Evolutionary conservation across 2,888 invertebrate genomes (phyloP).

Genomic region (Nebria brevicollis): DNA sequence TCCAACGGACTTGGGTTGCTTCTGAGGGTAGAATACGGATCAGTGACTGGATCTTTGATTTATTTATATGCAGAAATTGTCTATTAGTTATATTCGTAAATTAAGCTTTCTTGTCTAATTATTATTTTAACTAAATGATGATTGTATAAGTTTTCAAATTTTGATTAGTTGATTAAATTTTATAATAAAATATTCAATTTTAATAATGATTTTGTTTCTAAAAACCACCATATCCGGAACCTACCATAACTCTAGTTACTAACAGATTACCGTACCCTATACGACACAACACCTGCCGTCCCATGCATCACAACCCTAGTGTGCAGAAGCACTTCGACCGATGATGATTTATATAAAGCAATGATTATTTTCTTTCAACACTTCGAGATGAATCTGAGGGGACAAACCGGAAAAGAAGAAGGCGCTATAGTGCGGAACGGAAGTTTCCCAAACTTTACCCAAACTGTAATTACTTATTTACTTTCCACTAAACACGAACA

Average conservation of each 20-base stretch:
- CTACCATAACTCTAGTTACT: constrained; percentile 3
- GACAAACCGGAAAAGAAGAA: not conserved
- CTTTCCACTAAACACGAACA: not conserved
- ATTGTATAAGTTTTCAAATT: too few species aligned
- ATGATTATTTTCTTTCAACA: constrained; percentile 29
- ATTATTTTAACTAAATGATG: too few species aligned
- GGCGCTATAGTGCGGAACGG: not conserved
- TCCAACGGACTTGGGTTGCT: not conserved
- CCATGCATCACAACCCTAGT: not conserved
- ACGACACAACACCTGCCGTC: constrained; percentile 5
- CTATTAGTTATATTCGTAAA: not conserved
- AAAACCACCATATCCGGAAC: not conserved
- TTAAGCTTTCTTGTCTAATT: too few species aligned
- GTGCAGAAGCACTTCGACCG: constrained; percentile 10
- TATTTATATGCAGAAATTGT: not conserved
- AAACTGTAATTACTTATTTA: constrained; percentile 16
- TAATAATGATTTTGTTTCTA: not conserved
- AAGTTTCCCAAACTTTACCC: constrained; percentile 13
- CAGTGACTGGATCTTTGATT: not conserved
- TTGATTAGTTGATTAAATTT: too few species aligned
- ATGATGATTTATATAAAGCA: constrained; percentile 28
- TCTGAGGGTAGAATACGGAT: not conserved
- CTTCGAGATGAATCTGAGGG: constrained; percentile 25
- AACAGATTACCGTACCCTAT: constrained; percentile 18
- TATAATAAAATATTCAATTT: not conserved